These are phyloP conservation scores for Amphiduros pacificus DNA, from an alignment of 2,888 invertebrate species.

Conservation along the genomic window DNA sequence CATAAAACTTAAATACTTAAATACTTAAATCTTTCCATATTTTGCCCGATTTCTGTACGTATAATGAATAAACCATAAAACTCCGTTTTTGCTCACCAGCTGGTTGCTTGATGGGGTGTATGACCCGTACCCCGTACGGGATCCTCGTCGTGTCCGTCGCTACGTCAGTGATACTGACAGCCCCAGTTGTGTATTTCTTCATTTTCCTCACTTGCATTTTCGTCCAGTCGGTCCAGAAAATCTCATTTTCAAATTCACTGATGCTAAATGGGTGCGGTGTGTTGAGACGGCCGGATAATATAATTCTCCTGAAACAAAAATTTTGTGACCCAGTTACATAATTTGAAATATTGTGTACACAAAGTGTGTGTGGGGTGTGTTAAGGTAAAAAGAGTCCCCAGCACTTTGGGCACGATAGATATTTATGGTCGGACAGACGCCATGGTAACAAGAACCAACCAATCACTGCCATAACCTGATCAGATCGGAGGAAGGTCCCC, in stretches of 20 bases:
- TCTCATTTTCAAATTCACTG: slow-evolving; percentile 90
- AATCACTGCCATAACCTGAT: no score
- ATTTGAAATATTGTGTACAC: no score
- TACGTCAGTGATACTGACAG: background rate
- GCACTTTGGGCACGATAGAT: no score
- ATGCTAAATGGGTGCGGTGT: slow-evolving; percentile 61
- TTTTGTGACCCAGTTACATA: no score
- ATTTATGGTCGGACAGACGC: no score
- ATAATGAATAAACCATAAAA: slow-evolving; percentile 6
- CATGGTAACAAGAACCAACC: no score
- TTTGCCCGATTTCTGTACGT: no score
- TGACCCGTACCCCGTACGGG: background rate
- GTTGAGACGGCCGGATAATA: slow-evolving; percentile 42
- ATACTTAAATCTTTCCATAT: no score
- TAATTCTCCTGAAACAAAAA: slow-evolving; percentile 36
- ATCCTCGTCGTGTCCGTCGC: background rate
- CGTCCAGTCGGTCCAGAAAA: slow-evolving; percentile 91
- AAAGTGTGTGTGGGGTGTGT: no score
- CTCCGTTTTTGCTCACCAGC: background rate
- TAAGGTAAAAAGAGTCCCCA: no score
- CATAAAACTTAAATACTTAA: no score
- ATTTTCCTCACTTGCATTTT: slow-evolving; percentile 44
- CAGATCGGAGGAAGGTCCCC: no score
- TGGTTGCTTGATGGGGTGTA: slow-evolving; percentile 30
- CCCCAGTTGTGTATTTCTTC: slow-evolving; percentile 34